Conservation (phyloP, 2,888 invertebrate genomes). For the Sesamia inferens region DNA sequence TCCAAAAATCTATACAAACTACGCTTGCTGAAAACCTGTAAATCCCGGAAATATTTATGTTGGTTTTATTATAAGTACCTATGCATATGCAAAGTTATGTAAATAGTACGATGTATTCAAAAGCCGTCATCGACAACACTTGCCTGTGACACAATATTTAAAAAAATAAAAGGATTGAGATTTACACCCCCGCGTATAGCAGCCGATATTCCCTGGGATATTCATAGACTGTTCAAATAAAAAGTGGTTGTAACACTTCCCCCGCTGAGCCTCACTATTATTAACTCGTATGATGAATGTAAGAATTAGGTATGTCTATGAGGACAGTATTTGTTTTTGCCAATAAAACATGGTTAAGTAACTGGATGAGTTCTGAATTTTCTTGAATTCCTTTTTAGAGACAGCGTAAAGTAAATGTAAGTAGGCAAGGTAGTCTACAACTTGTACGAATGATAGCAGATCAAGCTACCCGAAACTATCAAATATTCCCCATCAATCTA, state of each 20-base stretch:
- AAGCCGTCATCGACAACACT: slow-evolving; percentile 47
- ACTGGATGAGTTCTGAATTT: not conserved
- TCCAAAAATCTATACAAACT: not conserved
- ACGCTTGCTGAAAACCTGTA: slow-evolving; percentile 25
- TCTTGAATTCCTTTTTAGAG: not conserved
- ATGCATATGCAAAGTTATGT: slow-evolving; percentile 60
- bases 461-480: no score
- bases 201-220: slow-evolving; percentile 62
- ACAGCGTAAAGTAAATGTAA: not conserved
- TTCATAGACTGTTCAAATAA: slow-evolving; percentile 62
- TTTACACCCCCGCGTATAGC: slow-evolving; percentile 67
- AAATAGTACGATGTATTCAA: slow-evolving; percentile 60
- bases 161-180: slow-evolving; percentile 33
- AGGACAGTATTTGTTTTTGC: not conserved
- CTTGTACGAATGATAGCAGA: not conserved
- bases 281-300: slow-evolving; percentile 42
- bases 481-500: no score
- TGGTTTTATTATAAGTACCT: slow-evolving; percentile 49
- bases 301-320: slow-evolving; percentile 25
- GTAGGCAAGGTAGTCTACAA: not conserved
- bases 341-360: not conserved
- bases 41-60: slow-evolving; percentile 41
- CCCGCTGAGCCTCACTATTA: slow-evolving; percentile 63
- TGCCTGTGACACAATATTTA: slow-evolving; percentile 52
- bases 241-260: slow-evolving; percentile 55